Base-by-base conservation (phyloP, 2,888 invertebrate genomes). In the Idaea biselata region DNA sequence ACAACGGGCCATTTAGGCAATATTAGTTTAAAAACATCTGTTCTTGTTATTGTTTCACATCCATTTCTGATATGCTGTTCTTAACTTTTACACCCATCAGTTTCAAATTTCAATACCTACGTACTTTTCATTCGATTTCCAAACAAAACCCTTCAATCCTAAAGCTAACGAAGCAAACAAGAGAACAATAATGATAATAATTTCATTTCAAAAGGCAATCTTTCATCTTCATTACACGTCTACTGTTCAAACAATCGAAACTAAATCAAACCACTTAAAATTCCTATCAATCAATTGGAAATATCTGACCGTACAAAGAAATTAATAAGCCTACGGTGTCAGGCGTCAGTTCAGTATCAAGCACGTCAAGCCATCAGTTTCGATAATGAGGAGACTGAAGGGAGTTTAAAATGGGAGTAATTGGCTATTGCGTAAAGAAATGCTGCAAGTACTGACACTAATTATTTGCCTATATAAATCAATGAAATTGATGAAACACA, bases 201-300 rank as follows among this genome's bases (percentile, higher is more conserved):
- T 67, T 68, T 67, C 65, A 59, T 64, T 63, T 62, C 60, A 61
- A 62, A 54, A 58, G n/a, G 55, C 60, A 53, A 68, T 68, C 66
- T 65, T 61, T 67, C 71, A 68, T 67, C 61, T 63, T 61, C 64
- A 60, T 61, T 64, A 66, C 64, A 69, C 62, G 67, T 67, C 59
- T 18, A 44, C 16, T 18, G 32, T 59, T 62, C 59, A 68, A 66
- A 64, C 68, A 67, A 68, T 68, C 70, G 68, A 61, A 67, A 66
- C 70, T 68, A 70, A 68, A 73, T 73, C 79, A 79, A 75, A 75
- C 75, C 78, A 81, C 82, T 81, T 80, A 80, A 78, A 63, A 78
- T 79, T 76, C 78, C 80, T 69, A 80, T 80, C 82, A 75, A 81
- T 81, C 80, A 81, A 70, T 67, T 7, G 16, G 17, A 64, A 60